Conservation (phyloP, 2,113 vertebrate species). For the Spheniscus mendiculus region DNA sequence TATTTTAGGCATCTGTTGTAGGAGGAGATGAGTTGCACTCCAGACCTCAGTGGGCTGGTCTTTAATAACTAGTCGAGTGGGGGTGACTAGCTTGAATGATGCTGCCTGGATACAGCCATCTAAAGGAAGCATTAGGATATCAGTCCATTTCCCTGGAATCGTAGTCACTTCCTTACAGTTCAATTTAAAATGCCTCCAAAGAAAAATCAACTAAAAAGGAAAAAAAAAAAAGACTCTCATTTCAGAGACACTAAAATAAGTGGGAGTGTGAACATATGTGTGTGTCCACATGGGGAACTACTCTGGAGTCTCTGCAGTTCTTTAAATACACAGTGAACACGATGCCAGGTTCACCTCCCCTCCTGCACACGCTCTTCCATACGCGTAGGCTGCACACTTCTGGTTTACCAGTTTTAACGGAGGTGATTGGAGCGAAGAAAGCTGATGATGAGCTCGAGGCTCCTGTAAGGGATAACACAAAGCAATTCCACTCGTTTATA, state of each 20-base stretch:
- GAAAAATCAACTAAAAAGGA: neutral
- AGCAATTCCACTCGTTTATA: neutral
- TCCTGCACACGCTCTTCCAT: neutral
- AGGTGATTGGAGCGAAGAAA: neutral
- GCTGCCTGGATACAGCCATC: neutral
- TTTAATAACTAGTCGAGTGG: neutral
- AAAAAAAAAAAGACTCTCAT: neutral
- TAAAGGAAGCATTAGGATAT: neutral
- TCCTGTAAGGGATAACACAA: neutral
- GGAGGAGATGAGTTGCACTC: neutral
- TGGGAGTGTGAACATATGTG: constrained; percentile 62
- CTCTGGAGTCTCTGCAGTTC: constrained; percentile 11
- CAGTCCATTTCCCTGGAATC: neutral
- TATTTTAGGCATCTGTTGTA: neutral
- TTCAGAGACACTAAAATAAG: constrained; percentile 12
- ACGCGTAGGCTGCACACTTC: neutral
- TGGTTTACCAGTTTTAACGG: neutral
- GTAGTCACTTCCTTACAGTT: neutral
- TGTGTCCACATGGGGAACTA: constrained; percentile 40
- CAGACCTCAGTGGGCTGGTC: neutral
- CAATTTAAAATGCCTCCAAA: neutral
- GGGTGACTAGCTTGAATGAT: neutral
- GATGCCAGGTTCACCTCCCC: neutral
- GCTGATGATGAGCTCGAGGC: neutral
- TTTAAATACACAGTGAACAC: neutral